Evolutionary conservation across 2,113 vertebrate species (phyloP).

Genomic region (Vidua chalybeata): DNA sequence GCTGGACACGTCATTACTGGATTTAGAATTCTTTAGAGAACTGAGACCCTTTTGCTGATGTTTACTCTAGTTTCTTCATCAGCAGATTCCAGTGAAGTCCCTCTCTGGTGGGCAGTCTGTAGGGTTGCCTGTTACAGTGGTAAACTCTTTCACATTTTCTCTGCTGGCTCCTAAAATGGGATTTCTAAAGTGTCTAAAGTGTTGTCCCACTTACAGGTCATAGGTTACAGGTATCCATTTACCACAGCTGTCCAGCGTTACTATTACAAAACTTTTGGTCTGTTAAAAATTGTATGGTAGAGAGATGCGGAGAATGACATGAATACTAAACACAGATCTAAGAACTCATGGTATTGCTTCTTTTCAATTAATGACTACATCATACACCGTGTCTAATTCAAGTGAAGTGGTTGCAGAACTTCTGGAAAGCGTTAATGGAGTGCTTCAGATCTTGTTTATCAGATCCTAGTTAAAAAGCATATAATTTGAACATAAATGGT

Average conservation of each 20-base stretch:
- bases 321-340: neutral
- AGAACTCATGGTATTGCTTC: neutral
- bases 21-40: neutral
- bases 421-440: constrained; percentile 4
- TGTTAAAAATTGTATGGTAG: neutral
- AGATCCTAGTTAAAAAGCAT: constrained; percentile 5
- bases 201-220: neutral
- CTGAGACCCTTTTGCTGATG: neutral
- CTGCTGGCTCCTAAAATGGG: neutral
- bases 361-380: neutral
- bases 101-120: neutral
- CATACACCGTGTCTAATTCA: neutral
- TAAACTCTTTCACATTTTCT: neutral
- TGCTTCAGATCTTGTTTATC: constrained; percentile 28
- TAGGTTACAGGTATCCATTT: neutral
- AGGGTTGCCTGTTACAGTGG: neutral
- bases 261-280: neutral
- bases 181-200: neutral
- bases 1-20: neutral
- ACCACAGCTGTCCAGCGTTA: neutral
- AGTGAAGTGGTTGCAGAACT: neutral
- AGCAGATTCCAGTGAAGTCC: neutral
- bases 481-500: constrained; percentile 3
- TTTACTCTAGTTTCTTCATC: neutral
- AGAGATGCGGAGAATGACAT: neutral